Base-by-base conservation (phyloP, 1,140 invertebrate genomes). In the Caenorhabditis remanei region DNA sequence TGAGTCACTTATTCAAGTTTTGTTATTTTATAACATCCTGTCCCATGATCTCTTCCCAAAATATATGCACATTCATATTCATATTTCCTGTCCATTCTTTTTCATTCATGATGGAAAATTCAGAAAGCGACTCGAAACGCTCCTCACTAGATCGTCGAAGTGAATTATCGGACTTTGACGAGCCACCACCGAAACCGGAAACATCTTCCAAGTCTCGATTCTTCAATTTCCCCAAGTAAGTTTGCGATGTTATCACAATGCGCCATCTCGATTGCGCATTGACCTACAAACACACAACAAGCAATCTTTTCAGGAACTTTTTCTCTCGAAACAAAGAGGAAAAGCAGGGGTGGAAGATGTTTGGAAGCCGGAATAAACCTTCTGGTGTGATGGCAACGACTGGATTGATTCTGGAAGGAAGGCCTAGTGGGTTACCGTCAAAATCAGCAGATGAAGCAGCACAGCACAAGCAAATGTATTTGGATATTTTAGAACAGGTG, bases 371-470 rank as follows among this genome's bases (percentile, higher is more conserved):
- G 55, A 75, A 71, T 43, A 87, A 88, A 32, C 41, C 32, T 7
- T 58, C 56, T 2, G 75, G 61, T 41, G 63, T 87, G 9, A 58
- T 88, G 58, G 83, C 67, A 19, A 79, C 88, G n/a, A 88, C 88
- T 4, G 85, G 63, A 48, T 43, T 88, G 40, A 88, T 88, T 53
- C 79, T 88, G 16, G 88, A 88, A 41, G 86, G 83, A 71, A 21
- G 88, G 46, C 88, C 88, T 16, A 88, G 88, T 79, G 53, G 55
- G 14, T 43, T 88, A 24, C 88, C 88, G 46, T 87, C 88, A 14
- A 88, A 88, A 65, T 88, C 88, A n/a, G 88, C 63, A 16, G 88
- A 87, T 53, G 88, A 88, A 75, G 88, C 85, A 24, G 75, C 50
- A 9, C 32, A 65, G 16, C 88, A 88, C 41, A 65, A 75, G 14